Percentiles rank a stretch among this genome's conserved stretches.
phyloP scores from a whole-genome alignment of 2,888 invertebrate species.

The Agrochola litura region DNA sequence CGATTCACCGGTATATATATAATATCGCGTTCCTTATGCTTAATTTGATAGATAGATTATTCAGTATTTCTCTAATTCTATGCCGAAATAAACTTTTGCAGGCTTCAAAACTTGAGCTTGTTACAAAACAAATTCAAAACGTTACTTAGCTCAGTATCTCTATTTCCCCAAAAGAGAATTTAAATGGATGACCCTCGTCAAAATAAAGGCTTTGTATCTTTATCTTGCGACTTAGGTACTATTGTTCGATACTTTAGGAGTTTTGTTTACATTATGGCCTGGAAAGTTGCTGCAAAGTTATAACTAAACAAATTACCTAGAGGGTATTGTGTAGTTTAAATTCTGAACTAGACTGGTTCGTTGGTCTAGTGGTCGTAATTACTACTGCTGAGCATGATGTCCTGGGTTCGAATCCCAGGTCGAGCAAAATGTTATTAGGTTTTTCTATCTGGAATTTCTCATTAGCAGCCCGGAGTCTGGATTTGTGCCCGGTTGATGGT shows the following conservation, averaged over 20 bases:
- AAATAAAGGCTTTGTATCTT: conserved; percentile 8
- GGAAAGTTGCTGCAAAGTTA: conserved; percentile 4
- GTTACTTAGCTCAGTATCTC: background rate
- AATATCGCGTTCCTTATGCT: background rate
- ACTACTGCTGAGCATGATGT: background rate
- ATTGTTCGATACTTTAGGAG: background rate
- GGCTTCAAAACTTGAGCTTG: background rate
- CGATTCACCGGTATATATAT: background rate
- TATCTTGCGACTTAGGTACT: background rate
- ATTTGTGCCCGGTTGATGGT: background rate
- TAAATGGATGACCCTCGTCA: conserved; percentile 15
- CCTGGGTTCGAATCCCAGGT: background rate
- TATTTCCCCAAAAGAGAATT: background rate
- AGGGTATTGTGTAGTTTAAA: background rate
- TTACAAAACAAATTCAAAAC: conserved; percentile 14
- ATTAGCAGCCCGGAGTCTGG: background rate
- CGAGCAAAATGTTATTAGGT: background rate
- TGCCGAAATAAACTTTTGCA: background rate
- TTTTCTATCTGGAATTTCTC: background rate
- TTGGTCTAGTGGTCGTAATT: background rate
- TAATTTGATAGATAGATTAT: background rate
- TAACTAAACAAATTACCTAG: background rate
- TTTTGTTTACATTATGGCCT: conserved; percentile 2
- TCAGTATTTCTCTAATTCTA: background rate
- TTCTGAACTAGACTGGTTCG: background rate